Base-by-base conservation (phyloP, 2,888 invertebrate genomes). In the Thumatha senex region DNA sequence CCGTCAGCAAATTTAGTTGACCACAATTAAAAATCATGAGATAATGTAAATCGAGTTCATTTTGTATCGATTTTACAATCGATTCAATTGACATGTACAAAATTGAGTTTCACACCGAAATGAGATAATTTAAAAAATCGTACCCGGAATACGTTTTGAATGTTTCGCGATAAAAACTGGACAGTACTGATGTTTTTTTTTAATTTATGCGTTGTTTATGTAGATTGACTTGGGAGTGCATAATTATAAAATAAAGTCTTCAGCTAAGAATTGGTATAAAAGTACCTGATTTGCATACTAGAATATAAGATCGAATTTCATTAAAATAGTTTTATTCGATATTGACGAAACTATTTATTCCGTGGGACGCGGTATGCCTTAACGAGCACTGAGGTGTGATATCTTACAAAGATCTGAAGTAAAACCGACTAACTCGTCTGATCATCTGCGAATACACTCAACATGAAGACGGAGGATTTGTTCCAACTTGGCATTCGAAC, bases 11-110 rank as follows among this genome's bases (percentile, higher is more conserved):
- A 59, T 67, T 58, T 49, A 56, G 53, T 62, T 58, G 56, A 54
- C 53, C 47, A 63, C 58, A 63, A 73, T 74, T 70, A 74, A 74
- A 64, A 69, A 50, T 53, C 54, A 54, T 78, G 63, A 75, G 70
- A 74, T 79, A 80, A 77, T 75, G 78, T 69, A 71, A 78, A 78
- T 79, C 67, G 72, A 69, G 69, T 62, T 58, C 70, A 66, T 78
- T 74, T 70, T 63, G 69, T 71, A 67, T 61, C 63, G 63, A 69
- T 63, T 79, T 79, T 74, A 76, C 63, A 74, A 70, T 70, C 76
- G 70, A 70, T 67, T 56, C 65, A 64, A 73, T 69, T 76, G 79
- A 76, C 76, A 74, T 69, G 56, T 57, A 53, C 67, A 53, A 70
- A 78, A 80, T 79, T 75, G 69, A 71, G 66, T 78, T 77, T 78